phyloP scores from a whole-genome alignment of 2,113 vertebrate species.

The Nyctibius bracteatus region DNA sequence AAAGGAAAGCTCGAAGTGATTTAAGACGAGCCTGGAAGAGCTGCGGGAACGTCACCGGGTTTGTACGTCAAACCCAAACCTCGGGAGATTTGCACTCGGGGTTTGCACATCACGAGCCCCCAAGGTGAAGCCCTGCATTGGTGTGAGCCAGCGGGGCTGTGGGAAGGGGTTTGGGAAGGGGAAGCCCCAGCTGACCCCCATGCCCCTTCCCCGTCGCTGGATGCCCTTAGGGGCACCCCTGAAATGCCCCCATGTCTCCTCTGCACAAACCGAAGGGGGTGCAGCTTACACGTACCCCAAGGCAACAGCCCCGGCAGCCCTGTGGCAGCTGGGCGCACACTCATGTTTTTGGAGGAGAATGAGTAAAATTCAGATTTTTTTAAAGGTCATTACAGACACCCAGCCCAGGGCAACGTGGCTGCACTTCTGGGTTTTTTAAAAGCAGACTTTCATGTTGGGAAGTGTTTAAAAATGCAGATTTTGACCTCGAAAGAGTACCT shows the following conservation, averaged over 20 bases:
- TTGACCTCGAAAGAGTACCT: not conserved
- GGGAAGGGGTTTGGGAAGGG: not conserved
- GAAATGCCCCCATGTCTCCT: no score
- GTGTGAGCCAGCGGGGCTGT: not conserved
- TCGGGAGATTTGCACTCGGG: not conserved
- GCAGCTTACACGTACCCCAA: accelerated
- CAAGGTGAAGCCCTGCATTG: accelerated
- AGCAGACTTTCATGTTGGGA: not conserved
- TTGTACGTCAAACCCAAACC: not conserved
- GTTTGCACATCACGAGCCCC: not conserved
- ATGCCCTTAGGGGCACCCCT: not conserved
- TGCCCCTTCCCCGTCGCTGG: accelerated
- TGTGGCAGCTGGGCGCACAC: accelerated
- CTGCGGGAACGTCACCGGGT: not conserved
- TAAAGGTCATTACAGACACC: not conserved
- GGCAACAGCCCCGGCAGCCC: not conserved
- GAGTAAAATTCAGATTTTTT: not conserved
- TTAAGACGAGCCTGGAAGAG: not conserved
- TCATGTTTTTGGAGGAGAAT: not conserved
- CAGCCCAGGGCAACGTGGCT: accelerated
- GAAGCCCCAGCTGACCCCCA: not conserved
- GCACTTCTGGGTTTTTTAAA: not conserved
- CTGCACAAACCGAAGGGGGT: not conserved
- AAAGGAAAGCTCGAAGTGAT: not conserved
- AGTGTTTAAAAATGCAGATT: not conserved